phyloP scores from a whole-genome alignment of 2,888 invertebrate genomes.

The Callimorpha dominula region DNA sequence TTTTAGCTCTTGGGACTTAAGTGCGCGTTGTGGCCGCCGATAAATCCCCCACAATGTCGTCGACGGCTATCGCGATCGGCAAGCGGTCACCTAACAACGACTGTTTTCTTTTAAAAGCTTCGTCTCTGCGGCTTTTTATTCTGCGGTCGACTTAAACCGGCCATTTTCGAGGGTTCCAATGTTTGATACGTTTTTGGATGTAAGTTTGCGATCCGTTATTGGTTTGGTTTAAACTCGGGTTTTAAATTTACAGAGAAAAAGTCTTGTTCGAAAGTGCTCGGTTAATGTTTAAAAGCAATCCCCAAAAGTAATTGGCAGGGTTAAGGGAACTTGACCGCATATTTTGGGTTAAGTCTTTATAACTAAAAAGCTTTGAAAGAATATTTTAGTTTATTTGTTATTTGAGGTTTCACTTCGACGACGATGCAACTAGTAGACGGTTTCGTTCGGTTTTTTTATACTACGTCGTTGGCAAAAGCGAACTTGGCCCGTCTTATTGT shows the following conservation, averaged over 20 bases:
- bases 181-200: slow-evolving; percentile 42
- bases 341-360: background rate
- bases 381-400: background rate
- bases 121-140: slow-evolving; percentile 47
- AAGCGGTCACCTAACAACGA: slow-evolving; percentile 52
- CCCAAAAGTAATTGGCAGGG: background rate
- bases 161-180: slow-evolving; percentile 41
- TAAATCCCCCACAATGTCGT: slow-evolving; percentile 56
- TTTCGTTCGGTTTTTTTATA: no score
- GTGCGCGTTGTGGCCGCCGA: slow-evolving; percentile 50
- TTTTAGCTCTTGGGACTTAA: slow-evolving; percentile 56
- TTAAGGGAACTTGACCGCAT: background rate
- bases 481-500: no score
- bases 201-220: slow-evolving; percentile 36
- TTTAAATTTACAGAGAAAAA: background rate
- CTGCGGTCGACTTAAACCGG: slow-evolving; percentile 47
- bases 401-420: background rate
- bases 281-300: slow-evolving; percentile 4
- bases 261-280: background rate
- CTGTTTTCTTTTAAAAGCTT: slow-evolving; percentile 57
- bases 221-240: slow-evolving; percentile 13
- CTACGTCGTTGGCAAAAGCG: no score
- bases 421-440: background rate
- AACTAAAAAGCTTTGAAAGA: background rate
- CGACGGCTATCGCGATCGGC: slow-evolving; percentile 55